Conservation (phyloP, 1,140 invertebrate species). For the Drosophila lini region DNA sequence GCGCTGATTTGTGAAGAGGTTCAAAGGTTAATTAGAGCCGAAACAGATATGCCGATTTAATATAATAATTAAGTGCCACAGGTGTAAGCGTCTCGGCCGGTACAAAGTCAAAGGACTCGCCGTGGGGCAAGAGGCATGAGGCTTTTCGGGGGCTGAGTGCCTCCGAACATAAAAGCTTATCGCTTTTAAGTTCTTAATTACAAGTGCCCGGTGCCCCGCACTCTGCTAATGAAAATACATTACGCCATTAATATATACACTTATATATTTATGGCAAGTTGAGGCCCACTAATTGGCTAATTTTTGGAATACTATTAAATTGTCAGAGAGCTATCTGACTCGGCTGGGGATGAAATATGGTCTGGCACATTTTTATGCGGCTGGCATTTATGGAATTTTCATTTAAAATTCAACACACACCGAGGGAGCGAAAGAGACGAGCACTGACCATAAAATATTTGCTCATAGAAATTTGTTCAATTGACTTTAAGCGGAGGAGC, state of each 20-base stretch:
- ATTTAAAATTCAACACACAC: slow-evolving; percentile 58
- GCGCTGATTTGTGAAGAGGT: slow-evolving; percentile 77
- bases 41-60: slow-evolving; percentile 77
- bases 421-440: slow-evolving; percentile 18
- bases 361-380: slow-evolving; percentile 33
- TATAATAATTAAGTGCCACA: slow-evolving; percentile 78
- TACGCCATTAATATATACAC: slow-evolving; percentile 20
- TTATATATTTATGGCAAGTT: slow-evolving; percentile 42
- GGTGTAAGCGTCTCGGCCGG: slow-evolving; percentile 46
- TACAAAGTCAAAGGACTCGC: slow-evolving; percentile 30
- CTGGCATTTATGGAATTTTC: slow-evolving; percentile 59
- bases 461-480: slow-evolving; percentile 44
- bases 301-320: slow-evolving; percentile 58
- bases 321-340: slow-evolving; percentile 11
- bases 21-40: slow-evolving; percentile 80
- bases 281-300: slow-evolving; percentile 43
- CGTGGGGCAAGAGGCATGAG: neutral
- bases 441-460: slow-evolving; percentile 51
- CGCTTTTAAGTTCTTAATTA: slow-evolving; percentile 44
- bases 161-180: neutral
- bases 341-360: slow-evolving; percentile 21
- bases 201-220: slow-evolving; percentile 11
- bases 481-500: slow-evolving; percentile 38
- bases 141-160: neutral
- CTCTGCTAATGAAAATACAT: slow-evolving; percentile 29